Evolutionary conservation across 2,888 invertebrate genomes (phyloP).

Genomic region (Chalcis sispes): DNA sequence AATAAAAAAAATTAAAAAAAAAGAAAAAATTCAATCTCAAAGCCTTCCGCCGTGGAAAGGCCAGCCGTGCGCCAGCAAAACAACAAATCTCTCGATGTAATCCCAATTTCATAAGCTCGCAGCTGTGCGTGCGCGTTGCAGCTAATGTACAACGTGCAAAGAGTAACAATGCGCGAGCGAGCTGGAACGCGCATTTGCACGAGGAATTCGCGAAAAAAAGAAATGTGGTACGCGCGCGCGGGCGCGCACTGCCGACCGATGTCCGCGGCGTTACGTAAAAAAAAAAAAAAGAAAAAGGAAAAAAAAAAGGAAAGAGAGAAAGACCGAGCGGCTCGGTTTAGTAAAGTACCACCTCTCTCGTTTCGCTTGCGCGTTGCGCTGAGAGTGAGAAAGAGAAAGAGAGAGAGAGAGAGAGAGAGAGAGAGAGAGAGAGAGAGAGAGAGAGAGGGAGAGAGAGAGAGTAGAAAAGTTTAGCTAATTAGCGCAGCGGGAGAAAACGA

Average conservation of each 20-base stretch:
- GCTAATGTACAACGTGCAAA: no score
- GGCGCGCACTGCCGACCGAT: slow-evolving; percentile 59
- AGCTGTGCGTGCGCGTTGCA: no score
- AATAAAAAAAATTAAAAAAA: no score
- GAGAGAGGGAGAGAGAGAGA: slow-evolving; percentile 24
- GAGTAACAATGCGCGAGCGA: neutral
- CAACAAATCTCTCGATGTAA: no score
- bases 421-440: slow-evolving; percentile 4
- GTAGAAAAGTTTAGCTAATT: slow-evolving; percentile 74
- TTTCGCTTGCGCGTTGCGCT: slow-evolving; percentile 1
- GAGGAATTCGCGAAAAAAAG: slow-evolving; percentile 39
- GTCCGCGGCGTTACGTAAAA: slow-evolving; percentile 73
- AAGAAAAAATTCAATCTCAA: no score
- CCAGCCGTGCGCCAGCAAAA: no score
- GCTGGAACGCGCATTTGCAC: slow-evolving; percentile 41
- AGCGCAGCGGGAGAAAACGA: slow-evolving; percentile 68
- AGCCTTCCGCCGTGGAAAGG: no score
- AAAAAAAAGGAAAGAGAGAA: no score
- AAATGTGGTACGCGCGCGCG: slow-evolving; percentile 52
- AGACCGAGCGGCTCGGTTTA: neutral
- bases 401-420: slow-evolving; percentile 3
- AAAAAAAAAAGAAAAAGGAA: no score
- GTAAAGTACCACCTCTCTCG: slow-evolving; percentile 11
- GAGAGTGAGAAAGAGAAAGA: slow-evolving; percentile 4
- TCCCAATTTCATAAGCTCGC: no score